phyloP scores from a whole-genome alignment of 2,888 invertebrate genomes.

The Bombylius major region DNA sequence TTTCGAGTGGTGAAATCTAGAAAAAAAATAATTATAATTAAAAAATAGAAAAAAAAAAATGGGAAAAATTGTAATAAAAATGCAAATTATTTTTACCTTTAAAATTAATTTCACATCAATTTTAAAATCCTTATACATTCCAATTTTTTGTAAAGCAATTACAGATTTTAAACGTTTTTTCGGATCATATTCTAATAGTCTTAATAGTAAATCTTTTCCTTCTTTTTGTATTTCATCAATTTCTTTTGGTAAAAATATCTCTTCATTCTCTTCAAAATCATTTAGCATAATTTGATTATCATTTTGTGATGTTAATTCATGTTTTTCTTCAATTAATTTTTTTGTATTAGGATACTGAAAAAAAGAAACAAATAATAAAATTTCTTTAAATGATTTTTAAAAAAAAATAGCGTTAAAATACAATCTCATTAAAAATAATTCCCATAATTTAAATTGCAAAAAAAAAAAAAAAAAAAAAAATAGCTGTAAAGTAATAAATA shows the following conservation, averaged over 20 bases:
- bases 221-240: constrained; percentile 20
- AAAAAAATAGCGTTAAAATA: too few species aligned
- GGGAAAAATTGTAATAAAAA: background rate
- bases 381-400: too few species aligned
- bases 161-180: constrained; percentile 26
- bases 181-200: constrained; percentile 24
- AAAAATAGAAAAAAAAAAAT: too few species aligned
- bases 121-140: constrained; percentile 27
- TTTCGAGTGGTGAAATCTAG: constrained; percentile 14
- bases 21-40: background rate
- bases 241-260: constrained; percentile 21
- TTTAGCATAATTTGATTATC: background rate
- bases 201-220: constrained; percentile 25
- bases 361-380: background rate
- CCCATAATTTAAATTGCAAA: too few species aligned
- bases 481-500: too few species aligned
- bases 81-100: constrained; percentile 17
- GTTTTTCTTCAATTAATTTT: background rate
- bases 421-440: too few species aligned
- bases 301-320: background rate
- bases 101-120: constrained; percentile 22
- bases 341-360: constrained; percentile 4
- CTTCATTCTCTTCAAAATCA: too few species aligned
- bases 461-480: too few species aligned
- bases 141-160: constrained; percentile 26